Base-by-base conservation (phyloP, 2,888 invertebrate species). In the Erebia ligea region DNA sequence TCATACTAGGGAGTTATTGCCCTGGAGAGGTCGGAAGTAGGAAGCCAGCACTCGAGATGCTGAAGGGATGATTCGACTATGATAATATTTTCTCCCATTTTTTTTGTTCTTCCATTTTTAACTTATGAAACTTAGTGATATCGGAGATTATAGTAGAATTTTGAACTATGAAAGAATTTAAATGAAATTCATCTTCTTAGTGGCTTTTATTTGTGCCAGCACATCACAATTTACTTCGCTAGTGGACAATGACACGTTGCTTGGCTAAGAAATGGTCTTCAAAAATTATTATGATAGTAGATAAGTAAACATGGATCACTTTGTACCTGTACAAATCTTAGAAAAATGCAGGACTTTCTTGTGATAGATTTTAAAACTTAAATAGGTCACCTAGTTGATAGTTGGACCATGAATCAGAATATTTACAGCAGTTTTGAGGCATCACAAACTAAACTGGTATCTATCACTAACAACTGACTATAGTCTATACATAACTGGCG, bases 1-100 rank as follows among this genome's bases (percentile, higher is more conserved):
- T 78, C 79, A 78, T 77, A 76, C 72, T 63, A 69, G 72, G 63
- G 72, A 73, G 69, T 70, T 71, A 70, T 72, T 69, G 65, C 70
- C 59, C 54, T 70, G 66, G 70, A 75, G 70, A 65, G 69, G 63
- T 67, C 64, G 64, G 68, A 72, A 72, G 66, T 69, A 69, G 69
- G 63, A 69, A 67, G 65, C 56, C 42, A 50, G 25, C 34, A 58
- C 66, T 56, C 45, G 54, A 68, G 66, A 52, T 66, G 68, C 59
- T 56, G 69, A 68, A 61, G 62, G 69, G 64, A 50, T 64, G 15
- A 40, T 64, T 54, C 13, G 10, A 34, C 17, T 64, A 19, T 54
- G 34, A 15, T 13, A 59, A 17, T 42, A 59, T 42, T 40, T 17
- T 40, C 8, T 58, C 6, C 9, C 34, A 59, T 42, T 59, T 40